phyloP scores from a whole-genome alignment of 2,888 invertebrate genomes.

The Pachydiplax longipennis region DNA sequence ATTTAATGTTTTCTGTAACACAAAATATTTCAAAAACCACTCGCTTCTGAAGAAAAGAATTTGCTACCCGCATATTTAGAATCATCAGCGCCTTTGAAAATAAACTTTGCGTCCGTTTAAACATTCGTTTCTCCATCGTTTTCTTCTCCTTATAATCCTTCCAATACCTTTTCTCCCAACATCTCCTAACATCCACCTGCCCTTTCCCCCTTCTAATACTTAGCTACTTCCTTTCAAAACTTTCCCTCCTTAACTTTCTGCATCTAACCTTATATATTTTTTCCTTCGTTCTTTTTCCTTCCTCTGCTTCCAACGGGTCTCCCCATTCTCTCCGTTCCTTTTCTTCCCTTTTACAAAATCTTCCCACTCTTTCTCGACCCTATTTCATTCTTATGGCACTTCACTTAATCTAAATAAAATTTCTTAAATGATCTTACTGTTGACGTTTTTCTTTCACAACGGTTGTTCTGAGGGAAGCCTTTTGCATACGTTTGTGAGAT shows the following conservation, averaged over 20 bases:
- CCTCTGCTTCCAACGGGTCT: not conserved
- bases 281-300: not conserved
- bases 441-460: no score
- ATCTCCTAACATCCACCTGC: not conserved
- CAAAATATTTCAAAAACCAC: no score
- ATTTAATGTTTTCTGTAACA: no score
- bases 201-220: not conserved
- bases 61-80: no score
- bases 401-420: not conserved
- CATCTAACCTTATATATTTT: not conserved
- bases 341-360: not conserved
- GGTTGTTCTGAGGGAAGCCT: no score
- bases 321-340: not conserved
- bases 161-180: not conserved
- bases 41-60: no score
- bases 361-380: not conserved
- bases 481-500: no score
- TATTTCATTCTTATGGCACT: not conserved
- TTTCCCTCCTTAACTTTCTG: not conserved
- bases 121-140: not conserved
- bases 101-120: no score
- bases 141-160: not conserved
- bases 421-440: no score
- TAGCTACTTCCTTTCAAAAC: not conserved
- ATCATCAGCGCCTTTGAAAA: no score